phyloP scores from a whole-genome alignment of 2,888 invertebrate genomes.

The Bembecia ichneumoniformis region DNA sequence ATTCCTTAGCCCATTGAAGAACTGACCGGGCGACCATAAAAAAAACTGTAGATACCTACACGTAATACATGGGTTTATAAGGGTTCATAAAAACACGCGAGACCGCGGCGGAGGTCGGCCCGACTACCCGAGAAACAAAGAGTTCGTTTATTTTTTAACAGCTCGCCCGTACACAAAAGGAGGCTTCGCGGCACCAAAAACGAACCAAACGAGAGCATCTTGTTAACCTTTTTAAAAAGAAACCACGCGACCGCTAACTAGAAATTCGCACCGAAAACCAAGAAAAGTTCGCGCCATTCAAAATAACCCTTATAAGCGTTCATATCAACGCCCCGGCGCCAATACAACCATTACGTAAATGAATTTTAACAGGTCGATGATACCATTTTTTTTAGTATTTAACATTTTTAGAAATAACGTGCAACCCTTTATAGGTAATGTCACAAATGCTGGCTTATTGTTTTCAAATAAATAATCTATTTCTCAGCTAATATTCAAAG shows the following conservation, averaged over 20 bases:
- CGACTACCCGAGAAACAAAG: constrained; percentile 72
- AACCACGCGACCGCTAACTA: constrained; percentile 68
- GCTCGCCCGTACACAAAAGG: constrained; percentile 70
- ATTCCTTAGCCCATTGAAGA: constrained; percentile 71
- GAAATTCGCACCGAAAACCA: constrained; percentile 69
- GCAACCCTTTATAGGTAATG: too few relatives aligned
- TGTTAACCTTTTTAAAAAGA: constrained; percentile 71
- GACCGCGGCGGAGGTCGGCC: constrained; percentile 70
- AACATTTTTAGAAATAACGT: constrained; percentile 20
- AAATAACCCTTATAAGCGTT: constrained; percentile 5
- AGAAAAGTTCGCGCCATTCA: constrained; percentile 52
- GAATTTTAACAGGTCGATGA: constrained; percentile 30
- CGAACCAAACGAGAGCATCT: constrained; percentile 66
- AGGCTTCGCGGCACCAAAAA: constrained; percentile 67
- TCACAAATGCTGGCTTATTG: too few relatives aligned
- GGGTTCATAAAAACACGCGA: constrained; percentile 67
- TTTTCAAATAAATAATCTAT: too few relatives aligned
- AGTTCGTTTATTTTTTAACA: constrained; percentile 73
- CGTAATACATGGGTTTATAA: constrained; percentile 71
- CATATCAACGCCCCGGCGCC: constrained; percentile 57
- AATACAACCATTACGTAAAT: constrained; percentile 64
- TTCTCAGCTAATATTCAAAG: too few relatives aligned
- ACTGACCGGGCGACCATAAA: constrained; percentile 69
- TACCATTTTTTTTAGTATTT: constrained; percentile 14
- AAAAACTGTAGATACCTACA: constrained; percentile 67